These are phyloP conservation scores for Epinotia demarniana DNA, from an alignment of 2,888 invertebrate genomes.

Conservation along the genomic window DNA sequence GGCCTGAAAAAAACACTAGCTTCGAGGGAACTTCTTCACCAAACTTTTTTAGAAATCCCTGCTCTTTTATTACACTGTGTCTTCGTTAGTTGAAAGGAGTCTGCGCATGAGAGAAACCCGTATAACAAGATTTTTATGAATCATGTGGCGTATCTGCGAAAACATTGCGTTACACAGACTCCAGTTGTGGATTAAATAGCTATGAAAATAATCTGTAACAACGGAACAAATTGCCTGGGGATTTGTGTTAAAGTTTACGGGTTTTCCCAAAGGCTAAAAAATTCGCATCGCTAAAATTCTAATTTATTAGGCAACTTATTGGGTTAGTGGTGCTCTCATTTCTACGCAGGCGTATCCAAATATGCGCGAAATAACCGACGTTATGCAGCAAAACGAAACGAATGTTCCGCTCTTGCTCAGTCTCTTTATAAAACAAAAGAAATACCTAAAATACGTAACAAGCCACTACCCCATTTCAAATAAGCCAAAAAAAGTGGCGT, in stretches of 20 bases:
- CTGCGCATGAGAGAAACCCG: conserved; percentile 1
- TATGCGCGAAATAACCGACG: too few relatives aligned
- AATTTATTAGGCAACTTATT: too few relatives aligned
- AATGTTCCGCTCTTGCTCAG: background rate
- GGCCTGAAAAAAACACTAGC: too few relatives aligned
- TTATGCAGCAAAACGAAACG: too few relatives aligned
- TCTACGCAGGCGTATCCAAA: too few relatives aligned
- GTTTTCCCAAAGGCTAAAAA: background rate
- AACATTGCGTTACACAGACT: conserved; percentile 1
- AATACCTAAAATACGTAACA: background rate
- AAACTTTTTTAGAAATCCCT: background rate
- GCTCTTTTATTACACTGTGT: background rate
- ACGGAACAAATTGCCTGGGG: background rate
- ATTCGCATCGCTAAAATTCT: too few relatives aligned
- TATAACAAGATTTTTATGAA: conserved; percentile 21
- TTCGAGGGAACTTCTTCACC: too few relatives aligned
- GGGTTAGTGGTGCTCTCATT: too few relatives aligned
- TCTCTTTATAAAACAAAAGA: background rate
- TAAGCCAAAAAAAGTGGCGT: too few relatives aligned
- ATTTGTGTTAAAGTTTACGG: background rate
- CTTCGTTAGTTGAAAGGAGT: background rate
- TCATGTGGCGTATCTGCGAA: background rate
- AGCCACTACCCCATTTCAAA: too few relatives aligned
- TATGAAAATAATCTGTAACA: background rate
- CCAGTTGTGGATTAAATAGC: conserved; percentile 2